Evolutionary conservation across 2,888 invertebrate species (phyloP), one percentile per base, ranked within the genome.

Genomic region (Serripes groenlandicus): DNA sequence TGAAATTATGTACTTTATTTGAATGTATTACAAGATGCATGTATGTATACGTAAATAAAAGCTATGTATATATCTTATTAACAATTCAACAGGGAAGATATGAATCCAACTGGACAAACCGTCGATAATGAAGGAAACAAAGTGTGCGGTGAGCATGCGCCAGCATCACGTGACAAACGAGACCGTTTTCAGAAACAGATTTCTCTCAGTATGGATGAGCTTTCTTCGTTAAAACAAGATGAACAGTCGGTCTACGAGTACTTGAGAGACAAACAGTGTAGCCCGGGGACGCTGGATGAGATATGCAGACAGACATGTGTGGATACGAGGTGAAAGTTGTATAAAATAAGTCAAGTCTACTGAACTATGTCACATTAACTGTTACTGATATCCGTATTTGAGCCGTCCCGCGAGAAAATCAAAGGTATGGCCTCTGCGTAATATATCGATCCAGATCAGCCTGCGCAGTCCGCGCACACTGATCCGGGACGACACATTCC

Each of bases 281-380:
- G 23, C 26, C 66, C 66, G 3, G 66, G 42, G 26, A 66, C 66
- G 23, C 35, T 66, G 26, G 66, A 66, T 21, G 66, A 66, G 42
- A 66, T 66, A n/a, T 66, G 66, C 42, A 66, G 66, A 42, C 42
- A 66, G 42, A 42, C 66, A 26, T 23, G 49, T 3, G 42, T 66
- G 15, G 66, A 66, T 23, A 66, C 28, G 35, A 26, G 32, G 66
- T 66, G 18, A 28, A 15, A 26, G 18, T 30, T 60, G 23, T 3
- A 1, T 3, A 5, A 15, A 2, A 1, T 49, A 21, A 21, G 21
- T 5, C 49, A 49, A 49, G 21, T n/a, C n/a, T n/a, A n/a, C n/a
- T n/a, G n/a, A n/a, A n/a, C n/a, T n/a, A n/a, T n/a, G n/a, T n/a
- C n/a, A n/a, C n/a, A n/a, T n/a, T n/a, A n/a, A n/a, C n/a, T n/a